Base-by-base conservation (phyloP, 2,888 invertebrate genomes). In the Seladonia tumulorum region DNA sequence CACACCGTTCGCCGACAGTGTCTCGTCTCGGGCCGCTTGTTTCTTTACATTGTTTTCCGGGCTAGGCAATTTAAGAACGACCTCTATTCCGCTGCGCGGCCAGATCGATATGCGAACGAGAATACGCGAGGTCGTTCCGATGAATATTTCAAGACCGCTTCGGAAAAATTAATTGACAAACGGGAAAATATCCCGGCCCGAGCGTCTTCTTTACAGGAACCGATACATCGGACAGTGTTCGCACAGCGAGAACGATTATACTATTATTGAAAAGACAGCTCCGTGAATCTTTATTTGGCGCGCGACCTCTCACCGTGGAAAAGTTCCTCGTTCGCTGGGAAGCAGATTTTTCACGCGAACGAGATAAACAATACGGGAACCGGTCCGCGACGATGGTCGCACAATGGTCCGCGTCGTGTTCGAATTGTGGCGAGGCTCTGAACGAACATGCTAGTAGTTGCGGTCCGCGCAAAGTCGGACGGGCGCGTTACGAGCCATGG, bases 311-410 rank as follows among this genome's bases (percentile, higher is more conserved):
- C 42, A 25, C 68, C 66, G 29, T 22, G 66, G 35, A 68, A 80
- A 70, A 42, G 75, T 60, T 77, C 47, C 39, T 35, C 49, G 57
- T 35, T 4, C 42, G 1, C 45, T n/a, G 63, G 47, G 72, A 66
- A 71, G 76, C 25, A 72, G 76, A 83, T 88, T 88, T 83, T 83
- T 70, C 74, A 77, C n/a, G 47, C 7, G 77, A 16, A 29, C 47
- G 77, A 57, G 66, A 81, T 79, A 74, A 72, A 73, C 35, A 68
- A 35, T 45, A 72, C 68, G 39, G 39, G 63, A 71, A 42, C 8
- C 47, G 14, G n/a, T 35, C 35, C 5, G 47, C 12, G n/a, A 5
- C 74, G 39, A 42, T 29, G 16, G 57, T 8, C 10, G 3, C 42
- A 49, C 57, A 49, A 72, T 39, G n/a, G 68, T 73, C 45, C 70